Base-by-base conservation (phyloP, 2,113 vertebrate genomes). In the Bos javanicus region DNA sequence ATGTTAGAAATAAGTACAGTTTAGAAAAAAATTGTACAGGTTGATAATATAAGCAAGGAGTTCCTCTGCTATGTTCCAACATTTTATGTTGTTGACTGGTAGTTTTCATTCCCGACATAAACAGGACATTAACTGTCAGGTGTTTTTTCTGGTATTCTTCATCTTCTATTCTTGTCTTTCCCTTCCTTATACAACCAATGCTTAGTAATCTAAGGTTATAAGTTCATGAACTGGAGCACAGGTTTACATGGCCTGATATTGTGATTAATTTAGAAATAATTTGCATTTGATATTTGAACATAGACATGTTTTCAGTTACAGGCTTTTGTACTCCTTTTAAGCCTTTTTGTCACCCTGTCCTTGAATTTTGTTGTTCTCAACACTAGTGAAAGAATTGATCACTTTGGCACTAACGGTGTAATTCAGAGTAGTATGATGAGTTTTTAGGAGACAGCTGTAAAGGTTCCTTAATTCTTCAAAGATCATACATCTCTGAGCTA, bases 211-310 rank as follows among this genome's bases (percentile, higher is more conserved):
- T 78, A 43, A 83, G 71, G 21, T 87, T 28, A 78, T 87, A 21
- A 43, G 36, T 95, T 94, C 12, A 86, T 59, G 21, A 94, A 64
- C 39, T 50, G 5, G 64, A 96, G 5, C 43, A 71, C 19, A 46
- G 11, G n/a, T 92, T 91, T 94, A 91, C 7, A 52, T 93, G 91
- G 6, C 46, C 33, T 64, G 25, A 67, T 86, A 82, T 3, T 59
- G 6, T 80, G 33, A 57, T 96, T 96, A 90, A 90, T 92, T 95
- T 57, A 87, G 30, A 97, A 95, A 92, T 60, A 90, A 21, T 83
- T 96, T 83, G 15, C 39, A 54, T 87, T 94, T 95, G 28, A 28
- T 95, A 85, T 92, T 94, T 78, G 28, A 91, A 48, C 52, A 82
- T 21, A 93, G 82, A 59, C 5, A 83, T 7, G 36, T 54, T 54